Evolutionary conservation across 1,140 invertebrate genomes (phyloP).

Genomic region (Protaetia brevitarsis): DNA sequence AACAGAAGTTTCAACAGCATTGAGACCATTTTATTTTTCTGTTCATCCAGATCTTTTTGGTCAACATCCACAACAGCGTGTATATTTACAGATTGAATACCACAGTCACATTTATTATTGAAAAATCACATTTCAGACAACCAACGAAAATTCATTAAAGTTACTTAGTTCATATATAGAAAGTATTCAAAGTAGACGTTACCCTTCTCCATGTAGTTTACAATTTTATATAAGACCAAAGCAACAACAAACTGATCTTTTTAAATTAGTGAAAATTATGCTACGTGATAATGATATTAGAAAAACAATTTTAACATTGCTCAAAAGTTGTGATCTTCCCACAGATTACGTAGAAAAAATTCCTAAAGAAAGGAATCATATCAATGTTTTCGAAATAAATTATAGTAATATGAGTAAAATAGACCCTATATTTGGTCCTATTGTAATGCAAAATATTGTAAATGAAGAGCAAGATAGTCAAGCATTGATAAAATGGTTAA

Average conservation of each 20-base stretch:
- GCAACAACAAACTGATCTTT: slow-evolving; percentile 61
- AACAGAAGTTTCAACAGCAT: slow-evolving; percentile 81
- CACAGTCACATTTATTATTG: background rate
- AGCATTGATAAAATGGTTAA: slow-evolving; percentile 59
- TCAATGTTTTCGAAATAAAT: slow-evolving; percentile 43
- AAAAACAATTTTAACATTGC: slow-evolving; percentile 71
- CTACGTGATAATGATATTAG: slow-evolving; percentile 67
- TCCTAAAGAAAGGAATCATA: slow-evolving; percentile 36
- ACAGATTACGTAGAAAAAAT: slow-evolving; percentile 80
- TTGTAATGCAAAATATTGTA: slow-evolving; percentile 54
- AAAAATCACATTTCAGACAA: slow-evolving; percentile 57
- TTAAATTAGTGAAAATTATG: slow-evolving; percentile 69
- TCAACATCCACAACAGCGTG: slow-evolving; percentile 82
- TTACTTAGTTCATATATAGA: slow-evolving; percentile 80
- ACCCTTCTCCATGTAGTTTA: slow-evolving; percentile 58
- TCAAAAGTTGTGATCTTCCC: slow-evolving; percentile 77
- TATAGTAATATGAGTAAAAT: slow-evolving; percentile 54
- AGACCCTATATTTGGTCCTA: slow-evolving; percentile 54
- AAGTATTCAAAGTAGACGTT: slow-evolving; percentile 62
- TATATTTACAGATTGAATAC: background rate
- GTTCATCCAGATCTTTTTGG: slow-evolving; percentile 95
- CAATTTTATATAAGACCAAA: slow-evolving; percentile 74
- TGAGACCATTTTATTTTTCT: slow-evolving; percentile 91
- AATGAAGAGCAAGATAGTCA: slow-evolving; percentile 51
- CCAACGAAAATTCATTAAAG: slow-evolving; percentile 90